Percentiles rank a stretch among this genome's conserved stretches.
Conservation (phyloP, 2,888 invertebrate species). For the Phaonia tiefii region DNA sequence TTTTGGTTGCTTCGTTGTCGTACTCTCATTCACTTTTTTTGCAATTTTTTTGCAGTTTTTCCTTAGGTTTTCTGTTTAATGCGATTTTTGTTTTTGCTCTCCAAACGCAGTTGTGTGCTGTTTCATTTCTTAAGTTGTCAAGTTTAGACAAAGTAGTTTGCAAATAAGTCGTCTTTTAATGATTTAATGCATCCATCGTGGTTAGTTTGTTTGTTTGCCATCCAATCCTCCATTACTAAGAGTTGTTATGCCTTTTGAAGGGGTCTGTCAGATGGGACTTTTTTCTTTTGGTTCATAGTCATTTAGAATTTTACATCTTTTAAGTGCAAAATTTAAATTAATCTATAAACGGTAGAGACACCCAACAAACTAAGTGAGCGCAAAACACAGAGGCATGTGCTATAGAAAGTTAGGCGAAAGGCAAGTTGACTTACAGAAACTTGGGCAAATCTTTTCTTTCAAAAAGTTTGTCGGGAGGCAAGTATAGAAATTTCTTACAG, state of each 20-base stretch:
- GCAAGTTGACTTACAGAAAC: too few species aligned
- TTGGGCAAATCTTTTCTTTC: too few species aligned
- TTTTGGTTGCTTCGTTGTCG: conserved; percentile 24
- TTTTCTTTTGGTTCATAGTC: conserved; percentile 38
- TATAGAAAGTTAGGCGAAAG: too few species aligned
- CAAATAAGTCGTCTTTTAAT: conserved; percentile 67
- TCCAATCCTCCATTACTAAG: conserved; percentile 10
- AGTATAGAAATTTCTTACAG: too few species aligned
- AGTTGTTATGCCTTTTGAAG: not conserved
- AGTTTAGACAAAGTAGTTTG: conserved; percentile 68
- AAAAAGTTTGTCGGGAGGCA: too few species aligned
- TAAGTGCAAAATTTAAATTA: conserved; percentile 67
- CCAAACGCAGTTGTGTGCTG: conserved; percentile 41
- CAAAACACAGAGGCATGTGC: too few species aligned
- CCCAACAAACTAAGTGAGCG: not conserved
- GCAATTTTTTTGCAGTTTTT: conserved; percentile 52
- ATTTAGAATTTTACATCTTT: conserved; percentile 63
- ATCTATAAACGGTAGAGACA: conserved; percentile 39
- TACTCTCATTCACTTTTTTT: conserved; percentile 44
- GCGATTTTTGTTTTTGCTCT: conserved; percentile 31
- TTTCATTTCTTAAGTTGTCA: conserved; percentile 66
- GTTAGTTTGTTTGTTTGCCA: conserved; percentile 45
- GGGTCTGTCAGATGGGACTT: too few species aligned
- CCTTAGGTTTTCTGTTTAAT: not conserved
- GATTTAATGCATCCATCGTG: conserved; percentile 61